These are phyloP conservation scores for Nymphalis c-album DNA, from an alignment of 2,888 invertebrate species.

Conservation along the genomic window DNA sequence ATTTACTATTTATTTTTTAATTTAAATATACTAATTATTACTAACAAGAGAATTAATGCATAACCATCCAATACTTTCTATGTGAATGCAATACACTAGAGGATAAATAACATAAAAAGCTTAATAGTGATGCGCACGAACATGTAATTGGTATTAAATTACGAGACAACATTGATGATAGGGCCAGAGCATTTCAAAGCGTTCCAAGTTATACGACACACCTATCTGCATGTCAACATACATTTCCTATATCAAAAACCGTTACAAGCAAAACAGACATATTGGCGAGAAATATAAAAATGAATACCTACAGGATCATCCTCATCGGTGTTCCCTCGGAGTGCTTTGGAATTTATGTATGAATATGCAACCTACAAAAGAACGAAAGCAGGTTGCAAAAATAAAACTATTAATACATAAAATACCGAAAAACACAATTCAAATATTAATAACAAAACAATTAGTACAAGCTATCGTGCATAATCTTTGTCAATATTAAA, in stretches of 20 bases:
- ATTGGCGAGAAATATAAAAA: constrained; percentile 41
- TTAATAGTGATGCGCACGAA: background rate
- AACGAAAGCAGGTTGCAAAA: constrained; percentile 80
- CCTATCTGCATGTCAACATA: background rate
- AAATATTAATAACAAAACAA: constrained; percentile 42
- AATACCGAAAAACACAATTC: constrained; percentile 44
- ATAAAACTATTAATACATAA: constrained; percentile 54
- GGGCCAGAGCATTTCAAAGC: constrained; percentile 14
- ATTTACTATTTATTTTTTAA: too few species aligned
- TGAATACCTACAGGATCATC: constrained; percentile 87
- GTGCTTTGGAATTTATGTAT: constrained; percentile 76
- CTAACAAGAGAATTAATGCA: background rate
- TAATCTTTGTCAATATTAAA: constrained; percentile 7
- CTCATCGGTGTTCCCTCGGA: constrained; percentile 79
- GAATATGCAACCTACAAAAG: constrained; percentile 85
- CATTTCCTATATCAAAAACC: background rate
- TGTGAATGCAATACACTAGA: background rate
- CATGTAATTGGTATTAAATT: constrained; percentile 5
- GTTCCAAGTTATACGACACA: constrained; percentile 4
- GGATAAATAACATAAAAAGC: constrained; percentile 28
- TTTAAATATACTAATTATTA: too few species aligned
- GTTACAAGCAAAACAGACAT: constrained; percentile 21
- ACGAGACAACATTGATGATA: constrained; percentile 2
- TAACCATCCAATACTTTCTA: constrained; percentile 3
- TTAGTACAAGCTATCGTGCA: constrained; percentile 53